A percentile compares a stretch with the other conserved stretches of the same genome.
These are phyloP conservation scores for Ptychoptera contaminata DNA, from an alignment of 2,888 invertebrate species.

Conservation along the genomic window DNA sequence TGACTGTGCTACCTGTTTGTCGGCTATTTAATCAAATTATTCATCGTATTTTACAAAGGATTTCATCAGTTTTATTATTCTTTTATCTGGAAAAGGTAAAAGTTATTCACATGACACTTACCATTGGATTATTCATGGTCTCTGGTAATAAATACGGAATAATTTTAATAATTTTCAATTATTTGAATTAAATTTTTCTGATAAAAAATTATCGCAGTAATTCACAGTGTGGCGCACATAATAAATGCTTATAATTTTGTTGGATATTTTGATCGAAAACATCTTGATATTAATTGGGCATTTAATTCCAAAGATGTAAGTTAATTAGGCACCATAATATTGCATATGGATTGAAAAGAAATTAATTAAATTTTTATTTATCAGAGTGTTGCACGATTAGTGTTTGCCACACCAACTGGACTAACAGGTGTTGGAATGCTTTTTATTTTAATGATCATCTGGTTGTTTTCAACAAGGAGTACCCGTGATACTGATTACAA, in stretches of 20 bases:
- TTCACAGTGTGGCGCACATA: slow-evolving; percentile 19
- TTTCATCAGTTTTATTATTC: slow-evolving; percentile 8
- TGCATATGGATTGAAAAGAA: no score
- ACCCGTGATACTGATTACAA: slow-evolving; percentile 3
- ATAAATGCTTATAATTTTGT: slow-evolving; percentile 20
- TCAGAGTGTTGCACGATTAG: slow-evolving; percentile 1
- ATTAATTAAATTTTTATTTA: no score
- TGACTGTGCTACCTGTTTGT: slow-evolving; percentile 11
- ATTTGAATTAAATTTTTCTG: no score
- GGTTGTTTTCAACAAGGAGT: slow-evolving; percentile 3
- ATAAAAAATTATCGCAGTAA: slow-evolving; percentile 14
- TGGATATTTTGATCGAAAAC: slow-evolving; percentile 14
- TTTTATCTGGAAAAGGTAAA: slow-evolving; percentile 16
- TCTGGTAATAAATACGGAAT: slow-evolving; percentile 16
- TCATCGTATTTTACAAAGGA: slow-evolving; percentile 7
- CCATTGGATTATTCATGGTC: slow-evolving; percentile 16
- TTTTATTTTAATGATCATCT: slow-evolving; percentile 2
- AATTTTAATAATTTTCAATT: no score
- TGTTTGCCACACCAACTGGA: slow-evolving; percentile 4
- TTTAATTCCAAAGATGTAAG: slow-evolving; percentile 16
- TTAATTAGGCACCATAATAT: no score
- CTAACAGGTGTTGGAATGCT: slow-evolving; percentile 4
- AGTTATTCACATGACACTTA: slow-evolving; percentile 18
- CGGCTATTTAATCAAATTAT: slow-evolving; percentile 14
- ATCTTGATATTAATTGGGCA: slow-evolving; percentile 19